phyloP scores from a whole-genome alignment of 2,113 vertebrate species.

The Plecturocebus donacophilus region DNA sequence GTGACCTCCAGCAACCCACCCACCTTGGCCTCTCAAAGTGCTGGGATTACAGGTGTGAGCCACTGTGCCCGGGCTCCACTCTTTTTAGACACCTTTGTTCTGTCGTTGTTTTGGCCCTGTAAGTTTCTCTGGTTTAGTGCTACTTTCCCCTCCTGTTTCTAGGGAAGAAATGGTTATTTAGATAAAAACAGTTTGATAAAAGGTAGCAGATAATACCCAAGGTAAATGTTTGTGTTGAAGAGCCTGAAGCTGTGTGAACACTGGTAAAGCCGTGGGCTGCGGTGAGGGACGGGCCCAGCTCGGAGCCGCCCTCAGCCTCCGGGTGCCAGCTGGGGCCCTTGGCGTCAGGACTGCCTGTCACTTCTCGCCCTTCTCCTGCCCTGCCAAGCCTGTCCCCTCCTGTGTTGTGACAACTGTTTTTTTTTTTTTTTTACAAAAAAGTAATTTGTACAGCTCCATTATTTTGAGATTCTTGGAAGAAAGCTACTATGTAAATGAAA shows the following conservation, averaged over 20 bases:
- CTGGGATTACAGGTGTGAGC: too few species aligned
- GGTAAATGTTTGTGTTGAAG: neutral
- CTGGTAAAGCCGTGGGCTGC: neutral
- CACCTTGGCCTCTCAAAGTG: too few species aligned
- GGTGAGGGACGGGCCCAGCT: neutral
- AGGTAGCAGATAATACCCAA: neutral
- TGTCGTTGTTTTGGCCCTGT: neutral
- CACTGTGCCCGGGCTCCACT: too few species aligned
- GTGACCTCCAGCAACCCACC: too few species aligned
- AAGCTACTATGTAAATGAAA: constrained; percentile 72
- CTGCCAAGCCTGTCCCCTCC: neutral
- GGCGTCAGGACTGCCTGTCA: constrained; percentile 2
- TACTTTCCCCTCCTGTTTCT: neutral
- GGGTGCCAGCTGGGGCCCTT: neutral
- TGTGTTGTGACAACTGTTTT: constrained; percentile 28
- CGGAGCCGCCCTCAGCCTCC: neutral
- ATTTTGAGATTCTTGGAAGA: constrained; percentile 72
- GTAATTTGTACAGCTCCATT: constrained; percentile 58
- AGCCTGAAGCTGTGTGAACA: neutral
- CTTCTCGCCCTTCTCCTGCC: constrained; percentile 12
- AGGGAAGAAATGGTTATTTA: neutral
- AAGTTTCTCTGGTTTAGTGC: neutral
- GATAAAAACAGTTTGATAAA: neutral
- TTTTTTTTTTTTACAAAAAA: neutral
- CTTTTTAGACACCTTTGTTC: neutral